phyloP scores from a whole-genome alignment of 2,113 vertebrate genomes.

The Pavo muticus region DNA sequence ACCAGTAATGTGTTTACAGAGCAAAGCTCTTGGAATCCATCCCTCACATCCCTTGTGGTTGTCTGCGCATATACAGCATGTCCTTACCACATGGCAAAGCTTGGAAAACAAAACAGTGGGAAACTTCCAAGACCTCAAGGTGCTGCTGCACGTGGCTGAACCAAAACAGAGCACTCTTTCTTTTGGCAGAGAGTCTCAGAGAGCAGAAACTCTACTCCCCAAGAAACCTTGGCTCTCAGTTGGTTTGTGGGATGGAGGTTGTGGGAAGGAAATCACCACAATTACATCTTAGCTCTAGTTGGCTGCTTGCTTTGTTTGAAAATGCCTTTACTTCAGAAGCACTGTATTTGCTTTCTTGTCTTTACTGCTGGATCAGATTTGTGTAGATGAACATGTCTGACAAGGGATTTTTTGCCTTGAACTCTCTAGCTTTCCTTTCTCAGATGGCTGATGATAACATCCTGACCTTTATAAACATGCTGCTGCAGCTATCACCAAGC shows the following conservation, averaged over 20 bases:
- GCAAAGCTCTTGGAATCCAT: constrained; percentile 9
- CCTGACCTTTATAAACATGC: constrained; percentile 20
- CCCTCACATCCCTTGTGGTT: background rate
- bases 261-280: background rate
- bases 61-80: background rate
- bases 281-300: background rate
- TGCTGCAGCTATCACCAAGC: constrained; percentile 23
- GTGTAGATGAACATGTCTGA: background rate
- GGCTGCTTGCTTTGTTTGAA: background rate
- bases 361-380: background rate
- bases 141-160: background rate
- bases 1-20: background rate
- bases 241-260: background rate
- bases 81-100: background rate
- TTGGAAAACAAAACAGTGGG: background rate
- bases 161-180: background rate
- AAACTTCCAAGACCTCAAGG: background rate
- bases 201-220: background rate
- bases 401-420: background rate
- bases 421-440: background rate
- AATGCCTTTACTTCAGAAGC: background rate
- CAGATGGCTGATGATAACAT: background rate
- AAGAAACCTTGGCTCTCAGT: background rate
- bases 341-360: background rate
- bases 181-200: background rate